A percentile compares a stretch with the other conserved stretches of the same genome.
These are phyloP conservation scores for Muscina levida DNA, from an alignment of 2,888 invertebrate genomes.

Conservation along the genomic window DNA sequence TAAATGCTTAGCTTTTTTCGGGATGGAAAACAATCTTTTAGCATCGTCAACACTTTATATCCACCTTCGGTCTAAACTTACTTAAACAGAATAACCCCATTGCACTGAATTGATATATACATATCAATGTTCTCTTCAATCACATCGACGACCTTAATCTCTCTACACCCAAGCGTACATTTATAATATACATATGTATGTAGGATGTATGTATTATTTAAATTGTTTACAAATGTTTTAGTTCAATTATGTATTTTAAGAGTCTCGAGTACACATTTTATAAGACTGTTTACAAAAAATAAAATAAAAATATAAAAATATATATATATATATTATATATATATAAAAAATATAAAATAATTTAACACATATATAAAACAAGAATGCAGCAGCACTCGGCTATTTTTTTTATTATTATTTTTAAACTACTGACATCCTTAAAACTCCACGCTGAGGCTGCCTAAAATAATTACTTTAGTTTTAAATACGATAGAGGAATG, in stretches of 20 bases:
- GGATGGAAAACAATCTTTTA: too few species aligned
- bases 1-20: too few species aligned
- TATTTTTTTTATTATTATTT: background rate
- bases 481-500: too few species aligned
- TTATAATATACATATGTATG: too few species aligned
- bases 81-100: too few species aligned
- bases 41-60: too few species aligned
- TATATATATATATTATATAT: background rate
- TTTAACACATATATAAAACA: conserved; percentile 42
- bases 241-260: conserved; percentile 49
- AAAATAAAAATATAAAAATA: too few species aligned
- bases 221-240: conserved; percentile 49
- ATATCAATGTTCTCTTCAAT: conserved; percentile 1
- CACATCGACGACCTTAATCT: conserved; percentile 18
- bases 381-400: conserved; percentile 2
- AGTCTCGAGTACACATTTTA: conserved; percentile 59
- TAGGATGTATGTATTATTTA: conserved; percentile 29
- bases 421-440: background rate
- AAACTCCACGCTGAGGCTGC: conserved; percentile 44
- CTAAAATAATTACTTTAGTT: conserved; percentile 38
- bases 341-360: conserved; percentile 49
- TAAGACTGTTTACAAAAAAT: conserved; percentile 59
- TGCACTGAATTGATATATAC: conserved; percentile 1
- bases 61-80: too few species aligned
- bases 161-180: background rate